Evolutionary conservation across 2,888 invertebrate species (phyloP).

Genomic region (Heliothis peltigera): DNA sequence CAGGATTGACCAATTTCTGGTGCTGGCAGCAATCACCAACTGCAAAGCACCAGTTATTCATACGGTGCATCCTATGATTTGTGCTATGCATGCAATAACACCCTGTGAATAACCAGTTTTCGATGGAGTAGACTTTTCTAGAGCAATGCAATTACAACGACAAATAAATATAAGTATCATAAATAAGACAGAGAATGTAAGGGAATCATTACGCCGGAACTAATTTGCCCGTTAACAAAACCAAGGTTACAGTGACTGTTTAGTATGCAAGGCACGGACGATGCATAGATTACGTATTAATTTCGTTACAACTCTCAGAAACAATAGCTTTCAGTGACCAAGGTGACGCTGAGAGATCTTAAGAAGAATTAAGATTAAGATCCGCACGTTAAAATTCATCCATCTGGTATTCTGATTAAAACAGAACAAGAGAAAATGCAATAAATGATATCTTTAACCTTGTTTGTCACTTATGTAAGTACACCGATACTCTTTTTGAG

Average conservation of each 20-base stretch:
- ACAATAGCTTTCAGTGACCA: constrained; percentile 41
- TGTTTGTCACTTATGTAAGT: constrained; percentile 13
- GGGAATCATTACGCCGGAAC: constrained; percentile 61
- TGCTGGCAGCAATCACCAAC: too few relatives aligned
- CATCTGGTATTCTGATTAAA: not conserved
- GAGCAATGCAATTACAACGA: constrained; percentile 8
- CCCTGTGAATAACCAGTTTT: too few relatives aligned
- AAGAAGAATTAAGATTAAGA: not conserved
- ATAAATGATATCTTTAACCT: constrained; percentile 27
- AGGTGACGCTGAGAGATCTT: constrained; percentile 12
- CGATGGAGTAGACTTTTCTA: constrained; percentile 10
- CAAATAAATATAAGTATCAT: constrained; percentile 35
- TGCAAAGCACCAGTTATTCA: too few relatives aligned
- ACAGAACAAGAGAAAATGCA: not conserved
- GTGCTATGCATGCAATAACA: too few relatives aligned
- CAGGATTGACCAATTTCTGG: too few relatives aligned
- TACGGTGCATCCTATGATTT: too few relatives aligned
- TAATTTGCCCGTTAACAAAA: constrained; percentile 62
- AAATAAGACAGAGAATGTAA: constrained; percentile 51
- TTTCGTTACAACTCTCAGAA: constrained; percentile 43
- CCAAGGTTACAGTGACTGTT: constrained; percentile 58
- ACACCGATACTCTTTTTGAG: constrained; percentile 6
- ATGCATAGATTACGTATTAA: constrained; percentile 57
- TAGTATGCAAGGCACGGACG: constrained; percentile 58
- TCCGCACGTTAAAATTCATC: not conserved